These are phyloP conservation scores for Oenanthe oenanthe DNA, from an alignment of 2,113 vertebrate species.

Conservation along the genomic window DNA sequence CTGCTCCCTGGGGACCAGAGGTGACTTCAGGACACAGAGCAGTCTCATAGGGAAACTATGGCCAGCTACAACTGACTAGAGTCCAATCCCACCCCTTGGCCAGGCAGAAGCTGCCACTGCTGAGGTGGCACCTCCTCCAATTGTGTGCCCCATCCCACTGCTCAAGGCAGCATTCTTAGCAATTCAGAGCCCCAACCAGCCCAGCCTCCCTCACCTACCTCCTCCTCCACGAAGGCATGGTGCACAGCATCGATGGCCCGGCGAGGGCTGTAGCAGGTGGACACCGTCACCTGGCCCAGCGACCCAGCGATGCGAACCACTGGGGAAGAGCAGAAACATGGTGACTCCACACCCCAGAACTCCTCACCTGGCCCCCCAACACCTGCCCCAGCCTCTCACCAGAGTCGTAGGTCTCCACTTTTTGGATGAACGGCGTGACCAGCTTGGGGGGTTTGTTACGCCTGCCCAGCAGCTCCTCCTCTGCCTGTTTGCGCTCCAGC, in stretches of 20 bases:
- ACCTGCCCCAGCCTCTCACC: constrained; percentile 68
- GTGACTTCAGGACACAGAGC: background rate
- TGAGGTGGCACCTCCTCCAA: background rate
- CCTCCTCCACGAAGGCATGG: constrained; percentile 76
- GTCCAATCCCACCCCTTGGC: too few species aligned
- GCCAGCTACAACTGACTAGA: background rate
- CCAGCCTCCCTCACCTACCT: constrained; percentile 69
- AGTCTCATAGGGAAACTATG: accelerated
- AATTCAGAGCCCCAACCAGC: background rate
- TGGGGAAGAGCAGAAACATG: background rate
- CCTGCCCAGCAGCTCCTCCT: constrained; percentile 84
- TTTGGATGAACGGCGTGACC: constrained; percentile 90
- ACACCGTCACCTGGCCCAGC: constrained; percentile 91
- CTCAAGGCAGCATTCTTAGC: accelerated
- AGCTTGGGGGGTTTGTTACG: constrained; percentile 84
- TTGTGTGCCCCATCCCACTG: accelerated
- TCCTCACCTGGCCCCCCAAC: accelerated
- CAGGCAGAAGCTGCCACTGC: background rate
- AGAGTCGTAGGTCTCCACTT: constrained; percentile 85
- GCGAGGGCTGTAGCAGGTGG: constrained; percentile 93
- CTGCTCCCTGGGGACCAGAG: background rate
- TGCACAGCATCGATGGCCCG: constrained; percentile 90
- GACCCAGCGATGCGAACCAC: constrained; percentile 94
- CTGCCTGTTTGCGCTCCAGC: constrained; percentile 84
- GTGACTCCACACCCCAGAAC: accelerated